Evolutionary conservation across 2,113 vertebrate species (phyloP), one percentile per base, ranked within the genome.

Genomic region (Elanoides forficatus): DNA sequence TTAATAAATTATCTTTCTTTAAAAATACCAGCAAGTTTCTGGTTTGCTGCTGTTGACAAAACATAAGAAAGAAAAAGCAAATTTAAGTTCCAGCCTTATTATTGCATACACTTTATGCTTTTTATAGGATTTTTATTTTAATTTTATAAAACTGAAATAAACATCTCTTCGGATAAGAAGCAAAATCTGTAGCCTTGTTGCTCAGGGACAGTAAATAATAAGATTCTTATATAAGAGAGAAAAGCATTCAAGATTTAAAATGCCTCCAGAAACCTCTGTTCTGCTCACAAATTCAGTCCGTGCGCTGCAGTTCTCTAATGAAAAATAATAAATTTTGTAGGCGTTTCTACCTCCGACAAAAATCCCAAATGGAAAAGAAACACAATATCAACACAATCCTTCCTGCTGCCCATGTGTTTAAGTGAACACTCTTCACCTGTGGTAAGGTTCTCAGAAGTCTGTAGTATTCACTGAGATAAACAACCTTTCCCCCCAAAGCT

Each of bases 321-420:
- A 93, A 90, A 88, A 94, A 85, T 83, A 86, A 81, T 89, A 93
- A 68, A 94, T 92, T 95, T 95, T 81, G 22, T 25, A 80, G 53
- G 45, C 23, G 71, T 16, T 81, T 86, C 63, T 83, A 59, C 21
- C 45, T 86, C 66, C 5, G 1, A 91, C 66, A 81, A 88, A 96
- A 96, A 95, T 90, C 38, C 53, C 59, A 65, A 30, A 50, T 42
- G 62, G 59, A 72, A 91, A 92, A 91, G 63, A 90, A 95, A 81
- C 13, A 85, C n/a, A 94, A 90, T 52, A 92, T 34, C 47, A 81
- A 50, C 43, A 43, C 10, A 71, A 83, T 91, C 50, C 34, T 96
- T 83, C 71, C 21, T 74, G 25, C 32, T 88, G 20, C 19, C 42
- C 3, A 0, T 21, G 85, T 53, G 32, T 18, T 73, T 82, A 87